These are phyloP conservation scores for Trichonephila inaurata DNA, from an alignment of 1,140 invertebrate species.

Conservation along the genomic window DNA sequence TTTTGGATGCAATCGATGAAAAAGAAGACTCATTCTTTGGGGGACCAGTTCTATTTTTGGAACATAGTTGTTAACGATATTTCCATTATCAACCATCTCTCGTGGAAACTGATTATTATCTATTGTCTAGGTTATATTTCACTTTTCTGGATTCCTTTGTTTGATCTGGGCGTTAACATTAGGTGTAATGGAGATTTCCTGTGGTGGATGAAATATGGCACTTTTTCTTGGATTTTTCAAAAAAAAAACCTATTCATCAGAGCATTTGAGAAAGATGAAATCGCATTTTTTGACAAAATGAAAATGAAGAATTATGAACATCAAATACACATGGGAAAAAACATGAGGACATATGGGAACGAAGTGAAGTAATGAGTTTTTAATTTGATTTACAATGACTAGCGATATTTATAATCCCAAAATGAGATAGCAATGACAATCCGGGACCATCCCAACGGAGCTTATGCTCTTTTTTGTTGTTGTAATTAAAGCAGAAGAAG, in stretches of 20 bases:
- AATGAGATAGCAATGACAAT: too few relatives aligned
- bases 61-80: neutral
- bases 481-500: too few relatives aligned
- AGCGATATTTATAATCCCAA: too few relatives aligned
- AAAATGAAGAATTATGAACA: too few relatives aligned
- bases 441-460: too few relatives aligned
- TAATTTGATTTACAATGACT: too few relatives aligned
- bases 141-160: neutral
- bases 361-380: too few relatives aligned
- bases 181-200: slow-evolving; percentile 4
- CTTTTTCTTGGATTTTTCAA: neutral
- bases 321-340: too few relatives aligned
- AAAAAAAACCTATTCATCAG: neutral
- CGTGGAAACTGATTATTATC: neutral
- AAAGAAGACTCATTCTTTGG: neutral
- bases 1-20: neutral
- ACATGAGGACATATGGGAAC: too few relatives aligned
- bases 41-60: neutral
- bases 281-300: too few relatives aligned
- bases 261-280: neutral
- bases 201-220: neutral
- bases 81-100: neutral
- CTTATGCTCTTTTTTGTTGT: too few relatives aligned
- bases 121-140: neutral
- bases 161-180: neutral